Evolutionary conservation across 2,113 vertebrate species (phyloP), one percentile per base, ranked within the genome.

Genomic region (Scatophagus argus): DNA sequence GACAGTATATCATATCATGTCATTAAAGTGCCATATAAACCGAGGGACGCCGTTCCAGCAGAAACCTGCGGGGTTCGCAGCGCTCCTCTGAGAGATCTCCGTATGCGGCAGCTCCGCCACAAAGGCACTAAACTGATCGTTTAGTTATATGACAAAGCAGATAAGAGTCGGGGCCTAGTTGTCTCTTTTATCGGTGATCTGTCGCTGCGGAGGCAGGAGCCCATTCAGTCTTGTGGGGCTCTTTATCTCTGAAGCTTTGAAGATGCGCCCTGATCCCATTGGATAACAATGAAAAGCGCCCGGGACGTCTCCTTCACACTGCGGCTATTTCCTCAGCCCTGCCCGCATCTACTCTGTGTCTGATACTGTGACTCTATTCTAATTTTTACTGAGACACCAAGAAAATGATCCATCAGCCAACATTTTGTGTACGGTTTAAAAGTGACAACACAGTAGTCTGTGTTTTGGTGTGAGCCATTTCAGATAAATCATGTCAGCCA

Each of bases 221-320:
- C 89, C 86, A 77, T 74, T 86, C 83, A 68, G 85, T 76, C 77
- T 77, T 77, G 74, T 88, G 87, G 85, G 66, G 49, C 69, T 79
- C 84, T 92, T 93, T 93, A 92, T 94, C 93, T 86, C 9, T 0
- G 36, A 27, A 10, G 71, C 94, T 95, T 95, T 95, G 93, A 95
- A 94, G 93, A 86, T 78, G 65, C 38, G 65, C 59, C 55, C 80
- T 80, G 89, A 92, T 89, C 82, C 77, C 55, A 47, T 68, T 56
- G 75, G 84, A 90, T 83, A 91, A 93, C 85, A 93, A 93, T 87
- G 38, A 41, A 41, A 77, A 81, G 66, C 58, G 43, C 46, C 79
- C 58, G 60, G 87, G 87, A 84, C 72, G 78, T 83, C 81, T 84
- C 85, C 86, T 82, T 82, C 92, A 93, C 85, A 77, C 84, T 80